A percentile compares a stretch with the other conserved stretches of the same genome.
Conservation (phyloP, 1,140 invertebrate genomes). For the Achroia grisella region DNA sequence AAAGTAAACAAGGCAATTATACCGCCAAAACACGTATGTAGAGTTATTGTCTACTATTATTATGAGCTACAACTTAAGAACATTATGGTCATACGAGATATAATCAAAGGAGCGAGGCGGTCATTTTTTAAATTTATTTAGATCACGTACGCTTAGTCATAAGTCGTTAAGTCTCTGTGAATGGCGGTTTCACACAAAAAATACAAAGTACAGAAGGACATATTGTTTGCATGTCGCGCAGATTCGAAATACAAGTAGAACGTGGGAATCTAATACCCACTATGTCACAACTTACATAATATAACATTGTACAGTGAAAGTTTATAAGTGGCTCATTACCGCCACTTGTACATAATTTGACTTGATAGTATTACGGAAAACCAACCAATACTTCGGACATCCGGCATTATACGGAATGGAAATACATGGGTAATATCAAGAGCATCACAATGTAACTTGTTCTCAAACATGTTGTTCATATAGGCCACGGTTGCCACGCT, state of each 20-base stretch:
- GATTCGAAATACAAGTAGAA: slow-evolving; percentile 30
- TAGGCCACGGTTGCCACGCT: no score
- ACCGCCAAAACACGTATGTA: slow-evolving; percentile 59
- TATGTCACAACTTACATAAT: no score
- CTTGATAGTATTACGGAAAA: no score
- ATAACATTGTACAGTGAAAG: no score
- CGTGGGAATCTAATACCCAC: slow-evolving; percentile 37
- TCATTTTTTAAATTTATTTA: slow-evolving; percentile 53
- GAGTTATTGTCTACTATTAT: slow-evolving; percentile 56
- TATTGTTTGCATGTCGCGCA: slow-evolving; percentile 43
- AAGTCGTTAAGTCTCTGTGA: slow-evolving; percentile 48
- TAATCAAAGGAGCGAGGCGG: slow-evolving; percentile 39
- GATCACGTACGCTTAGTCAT: slow-evolving; percentile 59
- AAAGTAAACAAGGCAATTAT: slow-evolving; percentile 46
- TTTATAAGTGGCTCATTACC: no score
- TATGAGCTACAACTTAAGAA: slow-evolving; percentile 43
- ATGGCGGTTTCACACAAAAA: slow-evolving; percentile 56
- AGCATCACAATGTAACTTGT: no score
- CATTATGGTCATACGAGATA: slow-evolving; percentile 56
- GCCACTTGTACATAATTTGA: no score
- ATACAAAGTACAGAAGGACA: slow-evolving; percentile 36
- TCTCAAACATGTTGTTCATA: no score
- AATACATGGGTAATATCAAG: no score
- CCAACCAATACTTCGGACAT: no score
- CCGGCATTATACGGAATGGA: no score